Evolutionary conservation across 2,888 invertebrate genomes (phyloP).

Genomic region (Metellina segmentata): DNA sequence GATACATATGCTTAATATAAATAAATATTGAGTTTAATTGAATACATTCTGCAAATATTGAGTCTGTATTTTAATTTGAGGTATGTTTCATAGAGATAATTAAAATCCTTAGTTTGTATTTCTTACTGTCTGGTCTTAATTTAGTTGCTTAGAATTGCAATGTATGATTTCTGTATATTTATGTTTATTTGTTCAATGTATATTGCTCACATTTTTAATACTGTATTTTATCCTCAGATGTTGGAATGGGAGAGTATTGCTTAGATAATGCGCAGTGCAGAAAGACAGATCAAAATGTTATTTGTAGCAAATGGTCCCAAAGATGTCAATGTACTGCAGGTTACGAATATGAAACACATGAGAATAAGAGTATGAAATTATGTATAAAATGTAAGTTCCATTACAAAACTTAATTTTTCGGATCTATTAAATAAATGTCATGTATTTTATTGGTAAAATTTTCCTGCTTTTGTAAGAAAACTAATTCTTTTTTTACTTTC

Average conservation of each 20-base stretch:
- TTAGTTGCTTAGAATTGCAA: background rate
- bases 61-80: no score
- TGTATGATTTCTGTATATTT: background rate
- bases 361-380: conserved; percentile 60
- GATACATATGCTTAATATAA: no score
- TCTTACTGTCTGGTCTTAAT: background rate
- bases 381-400: conserved; percentile 66
- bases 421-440: background rate
- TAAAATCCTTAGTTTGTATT: background rate
- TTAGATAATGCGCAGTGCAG: conserved; percentile 66
- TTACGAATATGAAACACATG: conserved; percentile 49
- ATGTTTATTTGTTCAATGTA: no score
- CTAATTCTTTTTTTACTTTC: conserved; percentile 1
- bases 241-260: conserved; percentile 71
- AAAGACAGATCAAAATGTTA: conserved; percentile 61
- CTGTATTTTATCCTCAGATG: conserved; percentile 38
- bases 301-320: conserved; percentile 72
- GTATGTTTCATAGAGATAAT: no score
- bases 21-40: no score
- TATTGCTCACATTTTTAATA: no score
- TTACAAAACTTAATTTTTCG: background rate
- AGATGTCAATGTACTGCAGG: conserved; percentile 69
- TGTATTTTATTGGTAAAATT: background rate
- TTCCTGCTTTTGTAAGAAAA: background rate
- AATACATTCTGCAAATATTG: no score